Evolutionary conservation across 2,888 invertebrate genomes (phyloP), one percentile per base, ranked within the genome.

Genomic region (Ophonus ardosiacus): DNA sequence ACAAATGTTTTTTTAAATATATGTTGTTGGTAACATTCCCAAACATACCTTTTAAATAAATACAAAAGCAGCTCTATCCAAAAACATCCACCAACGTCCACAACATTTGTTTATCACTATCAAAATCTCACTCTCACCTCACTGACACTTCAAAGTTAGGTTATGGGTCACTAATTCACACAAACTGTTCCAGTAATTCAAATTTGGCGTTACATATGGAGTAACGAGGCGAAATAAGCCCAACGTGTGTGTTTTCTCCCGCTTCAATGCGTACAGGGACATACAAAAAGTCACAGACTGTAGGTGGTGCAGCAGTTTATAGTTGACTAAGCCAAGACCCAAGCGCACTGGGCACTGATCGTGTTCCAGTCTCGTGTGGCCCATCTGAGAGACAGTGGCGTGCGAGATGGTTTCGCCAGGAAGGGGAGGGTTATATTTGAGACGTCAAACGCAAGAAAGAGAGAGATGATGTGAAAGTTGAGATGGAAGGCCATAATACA

Each of bases 341-440:
- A 84, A 85, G 84, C 79, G 17, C 59, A 68, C 57, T 43, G 84
- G 80, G 17, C 59, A 68, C 57, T 43, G 84, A 85, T 85, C 84
- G 78, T 85, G 84, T 85, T 85, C 84, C 79, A 85, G 65, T 84
- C 84, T 76, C 61, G 80, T 51, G 87, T 87, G 89, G 89, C 89
- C 90, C 90, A 90, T 90, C 90, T 90, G 89, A 89, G 87, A 51
- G 40, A 57, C 90, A 90, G 88, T 87, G 89, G 89, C 90, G 90
- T 86, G 59, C 85, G n/a, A 59, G 4, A 59, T 18, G 17, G 8
- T 59, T 59, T 31, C 5, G 6, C 5, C 31, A 5, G 31, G 31
- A 0, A 31, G 6, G 6, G 6, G 3, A 5, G 31, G 31, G 31
- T 31, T n/a, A n/a, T n/a, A n/a, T n/a, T n/a, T n/a, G n/a, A n/a